Percentiles rank a stretch among this genome's conserved stretches.
These are phyloP conservation scores for Sitta carolinensis DNA, from an alignment of 2,797 vertebrate genomes.

Conservation along the genomic window DNA sequence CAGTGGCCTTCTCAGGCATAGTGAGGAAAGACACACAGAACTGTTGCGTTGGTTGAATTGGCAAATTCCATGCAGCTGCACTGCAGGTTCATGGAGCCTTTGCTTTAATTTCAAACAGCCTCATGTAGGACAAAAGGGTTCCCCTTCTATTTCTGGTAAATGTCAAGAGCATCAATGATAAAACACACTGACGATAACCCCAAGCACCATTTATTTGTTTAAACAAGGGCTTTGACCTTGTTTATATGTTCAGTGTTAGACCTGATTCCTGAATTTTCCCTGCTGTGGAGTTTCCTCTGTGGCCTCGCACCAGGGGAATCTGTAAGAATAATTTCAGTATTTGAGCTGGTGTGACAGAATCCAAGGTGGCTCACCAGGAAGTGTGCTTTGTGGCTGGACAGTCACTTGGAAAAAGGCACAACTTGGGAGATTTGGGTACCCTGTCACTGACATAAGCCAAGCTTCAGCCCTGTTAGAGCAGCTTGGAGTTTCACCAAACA, in stretches of 20 bases:
- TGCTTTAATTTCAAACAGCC: neutral
- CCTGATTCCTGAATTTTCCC: neutral
- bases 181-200: neutral
- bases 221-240: neutral
- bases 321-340: neutral
- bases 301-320: neutral
- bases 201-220: neutral
- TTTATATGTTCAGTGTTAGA: neutral
- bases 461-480: neutral
- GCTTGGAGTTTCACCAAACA: conserved; percentile 12
- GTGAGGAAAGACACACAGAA: neutral
- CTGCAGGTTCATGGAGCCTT: neutral
- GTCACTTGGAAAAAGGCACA: neutral
- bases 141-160: neutral
- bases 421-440: neutral
- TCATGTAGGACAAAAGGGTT: neutral
- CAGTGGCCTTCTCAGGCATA: neutral
- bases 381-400: neutral
- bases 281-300: neutral
- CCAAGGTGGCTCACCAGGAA: neutral
- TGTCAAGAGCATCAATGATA: neutral
- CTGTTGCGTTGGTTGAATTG: neutral
- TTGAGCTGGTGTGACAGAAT: neutral
- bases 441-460: neutral
- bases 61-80: neutral